Percentiles rank a stretch among this genome's conserved stretches.
Conservation (phyloP, 2,113 vertebrate genomes). For the Oophaga pumilio region DNA sequence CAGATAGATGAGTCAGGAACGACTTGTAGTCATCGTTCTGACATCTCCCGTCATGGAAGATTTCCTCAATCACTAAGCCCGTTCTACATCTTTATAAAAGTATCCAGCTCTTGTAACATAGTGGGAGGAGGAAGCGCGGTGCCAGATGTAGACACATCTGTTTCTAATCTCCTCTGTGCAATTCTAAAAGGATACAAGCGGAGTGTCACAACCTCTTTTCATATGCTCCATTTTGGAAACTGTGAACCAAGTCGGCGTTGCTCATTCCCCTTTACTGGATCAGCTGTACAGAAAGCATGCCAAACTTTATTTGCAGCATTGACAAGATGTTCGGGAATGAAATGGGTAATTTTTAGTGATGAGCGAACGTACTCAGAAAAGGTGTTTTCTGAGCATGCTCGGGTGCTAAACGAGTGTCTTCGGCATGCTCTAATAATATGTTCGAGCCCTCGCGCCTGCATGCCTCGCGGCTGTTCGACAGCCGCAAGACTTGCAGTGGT, state of each 20-base stretch:
- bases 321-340: not conserved
- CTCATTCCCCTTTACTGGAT: not conserved
- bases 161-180: conserved; percentile 41
- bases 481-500: too few relatives aligned
- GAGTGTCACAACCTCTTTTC: conserved; percentile 5
- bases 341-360: not conserved
- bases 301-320: not conserved
- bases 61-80: conserved; percentile 47
- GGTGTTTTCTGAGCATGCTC: too few relatives aligned
- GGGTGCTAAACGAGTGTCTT: too few relatives aligned
- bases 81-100: conserved; percentile 38
- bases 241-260: not conserved
- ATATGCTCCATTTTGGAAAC: conserved; percentile 27
- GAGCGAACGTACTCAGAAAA: too few relatives aligned
- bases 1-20: conserved; percentile 30
- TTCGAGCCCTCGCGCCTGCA: too few relatives aligned
- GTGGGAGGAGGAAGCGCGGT: conserved; percentile 13
- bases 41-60: conserved; percentile 46
- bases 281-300: not conserved
- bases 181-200: not conserved
- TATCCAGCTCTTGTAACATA: conserved; percentile 51
- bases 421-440: too few relatives aligned
- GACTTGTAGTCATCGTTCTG: conserved; percentile 38
- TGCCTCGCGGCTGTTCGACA: too few relatives aligned
- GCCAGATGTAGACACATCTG: conserved; percentile 51